A percentile compares a stretch with the other conserved stretches of the same genome.
phyloP scores from a whole-genome alignment of 37 sponge, comb jelly and placozoan species.

The Aplysina aerophoba region DNA sequence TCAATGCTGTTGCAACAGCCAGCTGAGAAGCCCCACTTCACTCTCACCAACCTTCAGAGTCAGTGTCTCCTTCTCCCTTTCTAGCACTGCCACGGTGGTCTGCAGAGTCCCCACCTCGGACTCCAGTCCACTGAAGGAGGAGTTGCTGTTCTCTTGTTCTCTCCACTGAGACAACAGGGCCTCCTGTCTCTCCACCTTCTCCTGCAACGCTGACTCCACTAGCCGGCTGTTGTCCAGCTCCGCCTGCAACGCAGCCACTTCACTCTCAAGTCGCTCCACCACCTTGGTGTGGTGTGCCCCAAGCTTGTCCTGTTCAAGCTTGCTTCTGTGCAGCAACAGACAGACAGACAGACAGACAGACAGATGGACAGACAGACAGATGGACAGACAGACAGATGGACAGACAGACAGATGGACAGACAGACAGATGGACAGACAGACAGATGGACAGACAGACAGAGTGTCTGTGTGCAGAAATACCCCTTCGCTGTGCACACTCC shows the following conservation, averaged over 20 bases:
- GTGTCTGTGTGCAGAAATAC: no score
- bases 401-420: no score
- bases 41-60: constrained; percentile 8
- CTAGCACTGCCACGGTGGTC: background rate
- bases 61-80: constrained; percentile 14
- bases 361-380: no score
- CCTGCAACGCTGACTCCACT: background rate
- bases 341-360: no score
- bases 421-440: no score
- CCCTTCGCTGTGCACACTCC: no score
- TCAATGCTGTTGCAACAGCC: background rate
- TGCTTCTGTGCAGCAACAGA: background rate
- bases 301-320: constrained; percentile 8
- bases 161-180: constrained; percentile 2
- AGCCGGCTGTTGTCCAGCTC: background rate
- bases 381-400: no score
- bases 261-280: background rate
- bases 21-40: no score
- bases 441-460: no score
- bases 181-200: constrained; percentile 26
- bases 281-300: background rate
- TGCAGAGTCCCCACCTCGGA: constrained; percentile 7
- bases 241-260: background rate
- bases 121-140: background rate
- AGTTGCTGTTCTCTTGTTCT: background rate